Evolutionary conservation across 35 echinoderm and acorn worm genomes (phyloP).

Genomic region (Anneissia japonica): DNA sequence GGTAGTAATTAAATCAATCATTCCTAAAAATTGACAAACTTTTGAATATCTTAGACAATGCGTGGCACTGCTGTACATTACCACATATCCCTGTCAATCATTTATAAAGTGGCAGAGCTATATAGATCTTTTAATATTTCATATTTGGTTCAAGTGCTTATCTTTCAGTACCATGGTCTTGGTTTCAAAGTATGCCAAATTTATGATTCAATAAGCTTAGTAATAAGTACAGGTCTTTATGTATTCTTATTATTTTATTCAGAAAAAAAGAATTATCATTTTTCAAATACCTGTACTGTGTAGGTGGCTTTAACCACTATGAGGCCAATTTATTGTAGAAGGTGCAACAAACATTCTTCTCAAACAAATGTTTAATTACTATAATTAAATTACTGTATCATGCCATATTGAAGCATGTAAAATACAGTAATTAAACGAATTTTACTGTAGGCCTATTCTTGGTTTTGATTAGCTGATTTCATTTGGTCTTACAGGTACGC

Average conservation of each 20-base stretch:
- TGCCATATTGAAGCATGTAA: too few relatives aligned
- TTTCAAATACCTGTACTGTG: too few relatives aligned
- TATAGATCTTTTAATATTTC: neutral
- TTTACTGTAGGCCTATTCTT: neutral
- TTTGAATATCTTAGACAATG: neutral
- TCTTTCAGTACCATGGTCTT: too few relatives aligned
- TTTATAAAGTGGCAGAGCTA: neutral
- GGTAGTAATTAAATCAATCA: neutral
- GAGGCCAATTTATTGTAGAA: neutral
- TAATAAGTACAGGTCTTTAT: too few relatives aligned
- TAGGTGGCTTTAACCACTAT: neutral
- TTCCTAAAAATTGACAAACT: too few relatives aligned
- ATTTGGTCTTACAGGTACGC: conserved; percentile 45
- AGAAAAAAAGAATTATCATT: too few relatives aligned
- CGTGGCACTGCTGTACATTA: neutral
- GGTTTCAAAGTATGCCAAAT: too few relatives aligned
- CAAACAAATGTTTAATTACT: neutral
- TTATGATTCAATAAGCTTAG: too few relatives aligned
- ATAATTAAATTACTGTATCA: neutral
- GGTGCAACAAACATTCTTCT: neutral
- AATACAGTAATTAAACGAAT: neutral
- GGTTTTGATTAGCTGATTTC: neutral
- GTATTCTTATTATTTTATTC: too few relatives aligned
- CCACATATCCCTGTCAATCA: neutral
- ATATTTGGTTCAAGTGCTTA: neutral